Evolutionary conservation across 2,797 vertebrate genomes (phyloP), one percentile per base, ranked within the genome.

Genomic region (Lepilemur septentrionalis): DNA sequence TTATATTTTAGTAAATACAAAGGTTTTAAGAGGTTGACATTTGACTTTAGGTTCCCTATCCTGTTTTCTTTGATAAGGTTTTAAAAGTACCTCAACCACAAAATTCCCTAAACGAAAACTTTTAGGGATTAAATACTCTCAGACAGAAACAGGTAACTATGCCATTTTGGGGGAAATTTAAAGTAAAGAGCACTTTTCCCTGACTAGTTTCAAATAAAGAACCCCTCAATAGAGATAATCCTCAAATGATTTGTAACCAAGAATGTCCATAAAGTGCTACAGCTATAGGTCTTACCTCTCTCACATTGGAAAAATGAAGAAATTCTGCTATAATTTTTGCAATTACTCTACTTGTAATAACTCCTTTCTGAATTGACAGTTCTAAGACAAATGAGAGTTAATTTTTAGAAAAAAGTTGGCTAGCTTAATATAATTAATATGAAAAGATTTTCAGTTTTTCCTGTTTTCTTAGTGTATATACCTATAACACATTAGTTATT

Each of bases 231-330:
- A 22, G 30, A 69, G 22, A 52, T 4, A 5, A 61, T 13, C 15
- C 48, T 28, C 61, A 23, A n/a, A 3, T 17, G 76, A 67, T 3
- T 38, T 38, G 22, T 0, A 61, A 50, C 9, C 32, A 28, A 91
- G 30, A 12, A 55, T 41, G 41, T 12, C 88, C 32, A 5, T 0
- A 20, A 4, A 48, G 25, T 17, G 12, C 59, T 15, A 1, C 0
- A 5, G 32, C 43, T 17, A 35, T 0, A 20, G n/a, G 28, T 30
- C 46, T 50, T 8, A 7, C 18, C 30, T 65, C 61, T 43, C 63
- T 8, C 38, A 38, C 43, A 17, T 25, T 32, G 30, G 52, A 28
- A 32, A 50, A 76, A 20, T 0, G 0, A 43, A 69, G 41, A 63
- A 35, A 32, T 8, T 70, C 41, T 48, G 38, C 46, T 10, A 18